Conservation (phyloP, 2,888 invertebrate genomes). For the Drosophila subsilvestris region DNA sequence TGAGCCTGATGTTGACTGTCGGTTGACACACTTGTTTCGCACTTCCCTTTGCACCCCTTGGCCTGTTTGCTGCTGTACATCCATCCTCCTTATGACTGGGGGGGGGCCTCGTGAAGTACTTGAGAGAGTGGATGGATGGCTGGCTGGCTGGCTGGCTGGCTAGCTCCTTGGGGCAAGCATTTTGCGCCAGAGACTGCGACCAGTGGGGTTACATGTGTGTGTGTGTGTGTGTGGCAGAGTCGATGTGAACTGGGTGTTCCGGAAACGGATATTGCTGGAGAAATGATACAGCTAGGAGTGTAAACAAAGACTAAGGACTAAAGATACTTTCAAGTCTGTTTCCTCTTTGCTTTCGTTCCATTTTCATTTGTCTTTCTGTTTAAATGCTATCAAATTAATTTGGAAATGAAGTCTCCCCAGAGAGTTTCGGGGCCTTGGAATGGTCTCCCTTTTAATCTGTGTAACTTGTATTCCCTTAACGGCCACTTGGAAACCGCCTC, state of each 20-base stretch:
- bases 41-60: neutral
- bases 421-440: neutral
- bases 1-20: slow-evolving; percentile 45
- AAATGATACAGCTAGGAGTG: too few relatives aligned
- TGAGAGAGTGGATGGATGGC: slow-evolving; percentile 17
- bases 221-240: slow-evolving; percentile 7
- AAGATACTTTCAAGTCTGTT: neutral
- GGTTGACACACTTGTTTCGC: slow-evolving; percentile 57
- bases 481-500: slow-evolving; percentile 47
- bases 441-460: slow-evolving; percentile 2
- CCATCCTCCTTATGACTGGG: slow-evolving; percentile 24
- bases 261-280: slow-evolving; percentile 1
- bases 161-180: slow-evolving; percentile 54
- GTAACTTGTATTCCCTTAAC: slow-evolving; percentile 47
- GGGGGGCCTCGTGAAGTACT: slow-evolving; percentile 51
- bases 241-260: slow-evolving; percentile 31
- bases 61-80: slow-evolving; percentile 7
- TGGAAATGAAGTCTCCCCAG: neutral
- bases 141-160: slow-evolving; percentile 8
- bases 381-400: neutral
- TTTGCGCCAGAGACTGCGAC: slow-evolving; percentile 46
- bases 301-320: too few relatives aligned
- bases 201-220: slow-evolving; percentile 17
- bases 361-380: neutral
- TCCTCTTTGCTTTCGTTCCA: neutral